phyloP scores from a whole-genome alignment of 2,888 invertebrate species.

The Athalia cordata region DNA sequence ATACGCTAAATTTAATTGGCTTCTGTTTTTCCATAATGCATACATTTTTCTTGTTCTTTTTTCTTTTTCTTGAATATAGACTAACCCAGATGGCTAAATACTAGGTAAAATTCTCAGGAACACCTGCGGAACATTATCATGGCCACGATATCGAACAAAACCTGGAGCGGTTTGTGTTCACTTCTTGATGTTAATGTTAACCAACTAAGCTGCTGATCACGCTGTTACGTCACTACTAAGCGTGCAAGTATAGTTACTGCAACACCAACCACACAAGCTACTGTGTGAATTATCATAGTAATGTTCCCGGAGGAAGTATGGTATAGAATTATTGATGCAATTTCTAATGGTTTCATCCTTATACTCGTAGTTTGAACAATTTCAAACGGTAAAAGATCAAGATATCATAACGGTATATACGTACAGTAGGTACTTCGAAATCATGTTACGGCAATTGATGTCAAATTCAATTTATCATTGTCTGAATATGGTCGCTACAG shows the following conservation, averaged over 20 bases:
- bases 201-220: conserved; percentile 51
- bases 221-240: conserved; percentile 57
- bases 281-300: background rate
- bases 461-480: no score
- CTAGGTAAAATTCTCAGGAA: conserved; percentile 5
- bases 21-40: background rate
- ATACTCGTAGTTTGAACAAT: no score
- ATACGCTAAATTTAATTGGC: background rate
- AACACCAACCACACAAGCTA: background rate
- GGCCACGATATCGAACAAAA: conserved; percentile 7
- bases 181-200: conserved; percentile 12
- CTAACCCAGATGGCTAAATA: conserved; percentile 31
- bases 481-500: background rate
- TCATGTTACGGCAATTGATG: no score
- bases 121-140: conserved; percentile 2
- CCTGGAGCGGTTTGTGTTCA: background rate
- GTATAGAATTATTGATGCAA: no score
- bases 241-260: conserved; percentile 48
- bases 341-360: no score
- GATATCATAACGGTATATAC: no score
- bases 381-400: no score
- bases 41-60: background rate
- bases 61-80: background rate
- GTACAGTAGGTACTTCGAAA: no score
- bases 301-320: no score